These are phyloP conservation scores for Melipona beecheii DNA, from an alignment of 2,888 invertebrate species.

Conservation along the genomic window DNA sequence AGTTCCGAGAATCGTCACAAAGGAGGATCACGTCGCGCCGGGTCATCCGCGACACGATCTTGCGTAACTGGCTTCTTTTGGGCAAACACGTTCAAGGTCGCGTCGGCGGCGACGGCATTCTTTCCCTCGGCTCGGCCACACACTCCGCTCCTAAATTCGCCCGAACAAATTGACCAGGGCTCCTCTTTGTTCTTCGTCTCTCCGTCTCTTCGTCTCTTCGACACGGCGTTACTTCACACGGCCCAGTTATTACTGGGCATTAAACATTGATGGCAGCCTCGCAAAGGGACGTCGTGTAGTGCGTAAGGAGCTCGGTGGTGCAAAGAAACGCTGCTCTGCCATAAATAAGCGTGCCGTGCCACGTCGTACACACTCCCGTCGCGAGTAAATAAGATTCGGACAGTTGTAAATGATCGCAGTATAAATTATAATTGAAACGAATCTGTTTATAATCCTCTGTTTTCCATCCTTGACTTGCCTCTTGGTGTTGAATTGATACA, in stretches of 20 bases:
- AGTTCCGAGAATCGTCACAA: constrained; percentile 54
- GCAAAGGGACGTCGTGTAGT: neutral
- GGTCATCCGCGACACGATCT: constrained; percentile 49
- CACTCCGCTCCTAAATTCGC: constrained; percentile 37
- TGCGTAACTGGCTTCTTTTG: constrained; percentile 51
- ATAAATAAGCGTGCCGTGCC: no score
- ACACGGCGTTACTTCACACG: neutral
- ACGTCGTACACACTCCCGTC: no score
- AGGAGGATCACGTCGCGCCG: constrained; percentile 29
- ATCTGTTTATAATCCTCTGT: no score
- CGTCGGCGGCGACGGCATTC: constrained; percentile 14
- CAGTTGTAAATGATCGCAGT: no score
- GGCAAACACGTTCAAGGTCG: constrained; percentile 46
- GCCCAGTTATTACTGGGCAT: neutral
- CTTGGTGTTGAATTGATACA: no score
- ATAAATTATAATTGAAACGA: no score
- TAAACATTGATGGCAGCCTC: neutral
- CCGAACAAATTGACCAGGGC: constrained; percentile 9
- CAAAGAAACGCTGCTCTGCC: neutral
- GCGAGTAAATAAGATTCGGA: no score
- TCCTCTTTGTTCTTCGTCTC: neutral
- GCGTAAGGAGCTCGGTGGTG: neutral
- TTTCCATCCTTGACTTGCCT: no score
- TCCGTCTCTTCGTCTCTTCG: no score
- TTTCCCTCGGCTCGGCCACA: constrained; percentile 6